Evolutionary conservation across 2,888 invertebrate genomes (phyloP), one percentile per base, ranked within the genome.

Genomic region (Taenaris catops): DNA sequence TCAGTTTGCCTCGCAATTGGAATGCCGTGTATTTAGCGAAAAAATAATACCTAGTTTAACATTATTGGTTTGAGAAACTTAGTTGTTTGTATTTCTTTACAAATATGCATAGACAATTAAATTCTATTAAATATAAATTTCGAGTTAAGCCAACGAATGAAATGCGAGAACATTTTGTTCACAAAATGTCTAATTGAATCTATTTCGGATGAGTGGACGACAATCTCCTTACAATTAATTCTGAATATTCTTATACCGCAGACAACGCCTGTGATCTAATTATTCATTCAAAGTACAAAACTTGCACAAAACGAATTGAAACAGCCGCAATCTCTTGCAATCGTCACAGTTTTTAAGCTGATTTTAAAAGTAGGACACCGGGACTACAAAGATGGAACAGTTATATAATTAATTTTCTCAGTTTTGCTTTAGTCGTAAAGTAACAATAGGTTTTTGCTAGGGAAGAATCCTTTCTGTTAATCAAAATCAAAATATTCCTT

Each of bases 161-260:
- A 36, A 28, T 27, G 10, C n/a, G 12, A 6, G 3, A 28, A 37
- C 21, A 16, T 27, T 28, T 32, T 21, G 16, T 35, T 25, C 21
- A 18, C 4, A 17, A 27, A 33, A 8, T 32, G 29, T 25, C 32
- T 43, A 45, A 45, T 48, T 45, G 34, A 44, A 42, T 42, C 32
- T 32, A 46, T 46, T 48, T 46, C 49, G 52, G 56, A 37, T 49
- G 49, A 52, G 50, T 49, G 52, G 53, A 49, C 48, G 43, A 49
- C 52, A 58, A 61, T 62, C 56, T 57, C 52, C 56, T 59, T 64
- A 58, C 52, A 62, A 58, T 62, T 60, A 60, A 63, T 58, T 48
- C 53, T 38, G 49, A 53, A 47, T 49, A 50, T 50, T 49, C 45
- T 40, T 42, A 45, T 25, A 40, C 48, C 39, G 46, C 52, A 51